Evolutionary conservation across 2,113 vertebrate genomes (phyloP), one percentile per base, ranked within the genome.

Genomic region (Aldabrachelys gigantea): DNA sequence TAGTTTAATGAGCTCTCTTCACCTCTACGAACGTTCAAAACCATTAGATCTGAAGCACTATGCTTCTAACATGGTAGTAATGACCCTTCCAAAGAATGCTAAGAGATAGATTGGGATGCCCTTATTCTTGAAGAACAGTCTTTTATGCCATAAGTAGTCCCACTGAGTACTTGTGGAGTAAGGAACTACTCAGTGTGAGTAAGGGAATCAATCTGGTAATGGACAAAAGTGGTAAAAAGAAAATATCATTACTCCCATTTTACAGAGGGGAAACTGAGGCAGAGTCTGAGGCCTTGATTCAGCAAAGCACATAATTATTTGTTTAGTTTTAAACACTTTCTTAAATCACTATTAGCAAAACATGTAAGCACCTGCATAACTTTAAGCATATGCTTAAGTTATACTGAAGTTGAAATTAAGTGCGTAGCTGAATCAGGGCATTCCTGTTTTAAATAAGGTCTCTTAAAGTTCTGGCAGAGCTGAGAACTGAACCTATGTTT

Each of bases 1-100:
- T 93, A 90, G 50, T 84, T 89, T 95, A 95, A 95, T 72, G 6
- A 91, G 82, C 9, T 93, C 50, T 89, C 72, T 91, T 54, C 81
- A 56, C 9, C 92, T 81, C 54, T 78, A 49, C 7, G 21, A 95
- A 41, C 54, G 65, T 89, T 95, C 89, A 87, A 5, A 92, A 41
- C 13, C 84, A 47, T 59, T 89, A 81, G 81, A 81, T 44, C 65
- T 78, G 81, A 95, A 62, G 35, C 75, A 53, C 54, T 49, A 8
- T 80, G 25, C 35, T 62, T 84, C 59, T 85, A 38, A 49, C 29
- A 54, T 69, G 76, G 57, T 14, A 54, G 50, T 50, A 80, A 2
- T 82, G 17, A 62, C n/a, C 17, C 79, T 41, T 85, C 41, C 19
- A 69, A 92, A 92, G 19, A 88, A 89, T 54, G 6, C 9, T 89